Conservation (phyloP, 2,113 vertebrate species). For the Aix galericulata region DNA sequence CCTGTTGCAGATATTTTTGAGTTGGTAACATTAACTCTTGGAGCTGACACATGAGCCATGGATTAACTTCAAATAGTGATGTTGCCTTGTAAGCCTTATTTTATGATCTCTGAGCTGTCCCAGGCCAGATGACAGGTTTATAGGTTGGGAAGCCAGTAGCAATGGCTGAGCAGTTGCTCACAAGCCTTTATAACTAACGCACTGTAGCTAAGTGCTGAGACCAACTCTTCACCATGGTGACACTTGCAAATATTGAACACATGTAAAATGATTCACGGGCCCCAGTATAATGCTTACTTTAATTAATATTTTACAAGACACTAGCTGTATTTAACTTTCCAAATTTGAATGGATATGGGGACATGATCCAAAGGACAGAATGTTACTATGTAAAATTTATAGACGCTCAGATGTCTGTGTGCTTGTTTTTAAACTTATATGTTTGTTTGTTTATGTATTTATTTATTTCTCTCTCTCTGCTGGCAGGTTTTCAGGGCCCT, state of each 20-base stretch:
- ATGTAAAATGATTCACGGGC: conserved; percentile 1
- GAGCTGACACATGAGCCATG: background rate
- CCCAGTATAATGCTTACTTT: background rate
- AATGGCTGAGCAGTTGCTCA: conserved; percentile 5
- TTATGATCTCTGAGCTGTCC: background rate
- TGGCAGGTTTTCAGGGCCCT: background rate
- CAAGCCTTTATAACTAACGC: background rate
- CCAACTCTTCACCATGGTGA: conserved; percentile 61
- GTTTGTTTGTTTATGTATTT: no score
- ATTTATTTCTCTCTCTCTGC: background rate
- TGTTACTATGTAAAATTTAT: background rate
- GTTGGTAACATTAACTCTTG: background rate
- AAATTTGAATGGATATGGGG: background rate
- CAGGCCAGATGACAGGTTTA: conserved; percentile 14
- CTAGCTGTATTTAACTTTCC: conserved; percentile 33
- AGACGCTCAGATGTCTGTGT: background rate
- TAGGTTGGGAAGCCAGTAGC: conserved; percentile 13
- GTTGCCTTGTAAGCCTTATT: background rate
- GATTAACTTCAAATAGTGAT: background rate
- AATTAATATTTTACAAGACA: conserved; percentile 49
- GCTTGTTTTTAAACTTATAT: background rate
- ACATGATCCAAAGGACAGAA: background rate
- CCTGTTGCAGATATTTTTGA: background rate
- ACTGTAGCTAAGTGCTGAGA: background rate
- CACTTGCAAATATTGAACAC: conserved; percentile 48